A percentile compares a stretch with the other conserved stretches of the same genome.
Conservation (phyloP, 2,888 invertebrate genomes). For the Diarsia brunnea region DNA sequence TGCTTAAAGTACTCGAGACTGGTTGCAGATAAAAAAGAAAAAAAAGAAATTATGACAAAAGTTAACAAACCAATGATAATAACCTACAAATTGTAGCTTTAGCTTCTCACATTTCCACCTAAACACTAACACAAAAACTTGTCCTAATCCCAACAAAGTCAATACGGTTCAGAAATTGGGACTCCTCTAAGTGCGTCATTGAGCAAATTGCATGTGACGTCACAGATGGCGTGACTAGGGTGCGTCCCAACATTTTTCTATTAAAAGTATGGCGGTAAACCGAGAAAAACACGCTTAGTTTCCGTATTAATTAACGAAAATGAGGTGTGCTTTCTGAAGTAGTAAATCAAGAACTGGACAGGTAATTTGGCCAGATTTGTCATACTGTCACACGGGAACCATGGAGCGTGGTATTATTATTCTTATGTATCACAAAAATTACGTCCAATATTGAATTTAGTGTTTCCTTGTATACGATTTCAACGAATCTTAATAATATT, state of each 20-base stretch:
- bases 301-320: constrained; percentile 51
- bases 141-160: constrained; percentile 9
- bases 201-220: constrained; percentile 37
- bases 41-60: background rate
- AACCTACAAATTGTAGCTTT: background rate
- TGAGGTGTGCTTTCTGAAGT: constrained; percentile 35
- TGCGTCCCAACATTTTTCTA: constrained; percentile 31
- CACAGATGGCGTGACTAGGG: constrained; percentile 21
- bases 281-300: constrained; percentile 30
- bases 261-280: constrained; percentile 40
- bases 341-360: constrained; percentile 30
- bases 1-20: too few relatives aligned
- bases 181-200: constrained; percentile 32
- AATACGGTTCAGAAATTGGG: constrained; percentile 35
- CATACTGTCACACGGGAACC: constrained; percentile 9
- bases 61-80: background rate
- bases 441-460: constrained; percentile 27
- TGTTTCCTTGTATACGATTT: constrained; percentile 21
- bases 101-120: background rate
- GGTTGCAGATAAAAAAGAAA: too few relatives aligned
- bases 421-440: constrained; percentile 1
- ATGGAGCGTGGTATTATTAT: constrained; percentile 1
- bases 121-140: background rate
- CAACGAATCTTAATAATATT: constrained; percentile 4
- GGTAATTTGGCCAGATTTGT: constrained; percentile 40